Percentiles rank a stretch among this genome's conserved stretches.
These are phyloP conservation scores for Xestia c-nigrum DNA, from an alignment of 2,888 invertebrate genomes.

Conservation along the genomic window DNA sequence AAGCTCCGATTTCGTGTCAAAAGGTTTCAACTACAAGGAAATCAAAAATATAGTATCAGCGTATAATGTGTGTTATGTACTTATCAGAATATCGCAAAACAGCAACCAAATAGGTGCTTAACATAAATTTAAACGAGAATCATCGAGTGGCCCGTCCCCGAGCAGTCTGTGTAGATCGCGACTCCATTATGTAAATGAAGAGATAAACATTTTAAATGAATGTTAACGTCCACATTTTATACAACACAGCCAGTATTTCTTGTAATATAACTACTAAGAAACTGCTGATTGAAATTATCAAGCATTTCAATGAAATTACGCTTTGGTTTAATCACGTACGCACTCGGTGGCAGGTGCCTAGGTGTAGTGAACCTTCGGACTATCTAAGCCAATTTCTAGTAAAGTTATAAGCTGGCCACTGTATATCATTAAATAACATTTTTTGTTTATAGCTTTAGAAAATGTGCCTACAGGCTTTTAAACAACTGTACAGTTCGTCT, in stretches of 20 bases:
- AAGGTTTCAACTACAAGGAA: slow-evolving; percentile 20
- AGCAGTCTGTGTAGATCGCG: slow-evolving; percentile 81
- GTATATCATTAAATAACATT: slow-evolving; percentile 48
- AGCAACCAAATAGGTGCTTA: slow-evolving; percentile 67
- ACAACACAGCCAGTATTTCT: slow-evolving; percentile 76
- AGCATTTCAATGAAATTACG: slow-evolving; percentile 62
- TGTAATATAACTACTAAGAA: slow-evolving; percentile 66
- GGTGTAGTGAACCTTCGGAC: slow-evolving; percentile 30
- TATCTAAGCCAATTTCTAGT: slow-evolving; percentile 28
- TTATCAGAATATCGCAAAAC: slow-evolving; percentile 60
- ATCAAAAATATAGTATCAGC: slow-evolving; percentile 9
- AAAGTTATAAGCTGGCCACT: slow-evolving; percentile 52
- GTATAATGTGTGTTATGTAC: slow-evolving; percentile 45
- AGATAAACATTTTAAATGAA: slow-evolving; percentile 87
- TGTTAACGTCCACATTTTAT: slow-evolving; percentile 79
- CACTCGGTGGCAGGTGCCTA: slow-evolving; percentile 46
- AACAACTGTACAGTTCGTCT: slow-evolving; percentile 21
- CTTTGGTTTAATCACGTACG: slow-evolving; percentile 57
- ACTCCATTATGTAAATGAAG: slow-evolving; percentile 86
- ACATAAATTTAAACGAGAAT: slow-evolving; percentile 74
- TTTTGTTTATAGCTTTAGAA: slow-evolving; percentile 49
- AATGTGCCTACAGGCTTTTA: slow-evolving; percentile 25
- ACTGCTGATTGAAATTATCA: slow-evolving; percentile 66
- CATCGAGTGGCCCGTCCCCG: slow-evolving; percentile 78
- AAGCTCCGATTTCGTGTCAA: slow-evolving; percentile 17